Conservation (phyloP, 1,140 invertebrate species). For the Apis dorsata region DNA sequence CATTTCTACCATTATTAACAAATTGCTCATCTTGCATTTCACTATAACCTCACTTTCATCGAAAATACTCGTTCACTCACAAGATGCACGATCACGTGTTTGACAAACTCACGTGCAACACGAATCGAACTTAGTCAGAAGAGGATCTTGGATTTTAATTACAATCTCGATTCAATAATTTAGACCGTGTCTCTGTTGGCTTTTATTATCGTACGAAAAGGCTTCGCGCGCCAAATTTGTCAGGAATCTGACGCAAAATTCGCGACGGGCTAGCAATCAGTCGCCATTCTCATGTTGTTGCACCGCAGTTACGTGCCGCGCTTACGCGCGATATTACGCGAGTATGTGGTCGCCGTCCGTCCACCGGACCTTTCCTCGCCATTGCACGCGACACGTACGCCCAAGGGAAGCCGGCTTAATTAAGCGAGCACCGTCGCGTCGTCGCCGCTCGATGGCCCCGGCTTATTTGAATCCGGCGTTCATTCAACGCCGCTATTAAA, state of each 20-base stretch:
- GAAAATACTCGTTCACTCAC: neutral
- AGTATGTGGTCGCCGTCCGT: constrained; percentile 47
- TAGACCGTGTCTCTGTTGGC: neutral
- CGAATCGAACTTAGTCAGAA: constrained; percentile 24
- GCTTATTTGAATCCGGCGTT: constrained; percentile 37
- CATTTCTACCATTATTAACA: neutral
- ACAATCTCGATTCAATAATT: constrained; percentile 23
- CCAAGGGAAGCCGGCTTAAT: constrained; percentile 57
- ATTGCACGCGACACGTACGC: constrained; percentile 45
- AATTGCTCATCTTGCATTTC: neutral
- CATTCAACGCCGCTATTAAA: constrained; percentile 28
- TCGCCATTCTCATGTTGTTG: constrained; percentile 67
- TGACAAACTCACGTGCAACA: too few species aligned
- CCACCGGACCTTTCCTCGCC: constrained; percentile 45
- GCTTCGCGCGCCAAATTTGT: constrained; percentile 41
- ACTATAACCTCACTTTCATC: neutral
- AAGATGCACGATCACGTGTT: too few species aligned
- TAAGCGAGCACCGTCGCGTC: constrained; percentile 51
- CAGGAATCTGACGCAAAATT: constrained; percentile 66
- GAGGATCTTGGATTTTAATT: constrained; percentile 11
- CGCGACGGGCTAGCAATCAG: constrained; percentile 67
- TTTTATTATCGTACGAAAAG: neutral
- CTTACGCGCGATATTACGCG: constrained; percentile 67
- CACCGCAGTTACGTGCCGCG: constrained; percentile 66
- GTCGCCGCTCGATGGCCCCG: constrained; percentile 13